Evolutionary conservation across 2,888 invertebrate species (phyloP), one percentile per base, ranked within the genome.

Genomic region (Dysmachus trigonus): DNA sequence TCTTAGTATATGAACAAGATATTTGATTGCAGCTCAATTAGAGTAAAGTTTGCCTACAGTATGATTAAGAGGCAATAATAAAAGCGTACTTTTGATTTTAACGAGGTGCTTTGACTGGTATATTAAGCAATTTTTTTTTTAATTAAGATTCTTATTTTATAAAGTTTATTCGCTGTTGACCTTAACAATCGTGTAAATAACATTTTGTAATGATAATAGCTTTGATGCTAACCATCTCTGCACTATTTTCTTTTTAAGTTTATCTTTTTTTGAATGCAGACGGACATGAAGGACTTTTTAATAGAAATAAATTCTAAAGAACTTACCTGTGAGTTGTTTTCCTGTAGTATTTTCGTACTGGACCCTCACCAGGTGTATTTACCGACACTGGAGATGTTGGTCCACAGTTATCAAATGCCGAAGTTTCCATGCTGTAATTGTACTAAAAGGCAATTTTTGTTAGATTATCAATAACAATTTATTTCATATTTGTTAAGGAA

Each of bases 271-370:
- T 6, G 15, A 18, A 5, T 47, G 6, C 3, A 47, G n/a, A 3
- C 0, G 6, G 1, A n/a, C 47, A 5, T 47, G 6, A 47, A 47
- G 15, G n/a, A 15, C n/a, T 6, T n/a, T 47, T n/a, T 6, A 47
- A 47, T 13, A 47, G 5, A 18, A 47, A n/a, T 6, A 6, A 47
- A 47, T n/a, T 47, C n/a, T n/a, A 47, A n/a, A 47, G 15, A 31
- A 91, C 92, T 91, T 87, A 92, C 92, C 92, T 91, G 87, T 92
- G 92, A 33, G 91, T 90, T 31, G 92, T 91, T 87, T 91, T 91
- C 41, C 92, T 91, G 88, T 92, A 92, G 88, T 92, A 92, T 88
- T 92, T 92, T 87, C 90, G 91, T 7, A 89, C 90, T 10, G 89
- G 89, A 74, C 90, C 88, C 73, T 90, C 90, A 22, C 89, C 87